These are phyloP conservation scores for Macrobrachium rosenbergii DNA, from an alignment of 1,140 invertebrate species.

Conservation along the genomic window DNA sequence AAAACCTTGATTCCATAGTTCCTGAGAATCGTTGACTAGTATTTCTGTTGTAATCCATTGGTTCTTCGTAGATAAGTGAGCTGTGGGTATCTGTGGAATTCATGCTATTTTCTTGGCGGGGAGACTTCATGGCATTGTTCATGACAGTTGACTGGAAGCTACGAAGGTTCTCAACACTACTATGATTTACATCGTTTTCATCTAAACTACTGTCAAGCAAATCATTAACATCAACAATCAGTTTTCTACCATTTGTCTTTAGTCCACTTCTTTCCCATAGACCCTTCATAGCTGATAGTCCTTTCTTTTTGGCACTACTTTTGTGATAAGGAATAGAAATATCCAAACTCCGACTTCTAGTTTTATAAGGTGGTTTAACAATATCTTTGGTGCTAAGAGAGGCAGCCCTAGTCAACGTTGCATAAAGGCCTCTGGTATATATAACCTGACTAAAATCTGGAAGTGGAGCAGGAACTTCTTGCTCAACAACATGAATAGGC, in stretches of 20 bases:
- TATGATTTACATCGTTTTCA: neutral
- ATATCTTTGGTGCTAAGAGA: constrained; percentile 41
- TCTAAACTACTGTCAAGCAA: neutral
- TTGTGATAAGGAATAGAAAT: constrained; percentile 1
- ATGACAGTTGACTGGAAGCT: neutral
- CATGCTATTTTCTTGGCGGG: neutral
- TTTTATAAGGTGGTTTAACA: constrained; percentile 34
- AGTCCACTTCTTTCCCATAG: constrained; percentile 61
- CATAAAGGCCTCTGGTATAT: constrained; percentile 28
- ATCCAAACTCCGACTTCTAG: constrained; percentile 26
- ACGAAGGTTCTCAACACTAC: constrained; percentile 20
- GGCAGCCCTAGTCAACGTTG: constrained; percentile 26
- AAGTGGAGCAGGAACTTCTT: too few relatives aligned
- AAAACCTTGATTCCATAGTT: neutral
- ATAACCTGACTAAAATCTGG: constrained; percentile 29
- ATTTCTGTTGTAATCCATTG: neutral
- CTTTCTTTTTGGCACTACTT: constrained; percentile 38
- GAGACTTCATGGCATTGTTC: neutral
- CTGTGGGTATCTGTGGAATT: neutral
- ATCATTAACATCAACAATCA: constrained; percentile 40
- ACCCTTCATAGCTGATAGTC: constrained; percentile 29
- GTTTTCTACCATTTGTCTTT: constrained; percentile 63
- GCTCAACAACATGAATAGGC: neutral
- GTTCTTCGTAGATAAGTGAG: constrained; percentile 15
- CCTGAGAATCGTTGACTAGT: constrained; percentile 6